Evolutionary conservation across 2,888 invertebrate genomes (phyloP), one percentile per base, ranked within the genome.

Genomic region (Eupithecia centaureata): DNA sequence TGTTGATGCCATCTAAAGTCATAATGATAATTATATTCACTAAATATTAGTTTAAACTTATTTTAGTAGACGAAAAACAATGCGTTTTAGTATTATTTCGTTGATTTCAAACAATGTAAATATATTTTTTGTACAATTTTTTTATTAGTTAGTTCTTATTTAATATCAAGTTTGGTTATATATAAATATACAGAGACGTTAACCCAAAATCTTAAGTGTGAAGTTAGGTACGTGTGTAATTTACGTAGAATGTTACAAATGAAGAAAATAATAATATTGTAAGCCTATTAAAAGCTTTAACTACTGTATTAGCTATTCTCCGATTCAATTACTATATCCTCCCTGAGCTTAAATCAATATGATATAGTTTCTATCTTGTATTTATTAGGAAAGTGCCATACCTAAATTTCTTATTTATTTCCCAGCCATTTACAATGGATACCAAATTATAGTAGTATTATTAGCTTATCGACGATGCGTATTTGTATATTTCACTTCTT

Each of bases 51-150:
- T 63, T 61, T 59, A 52, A 35, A 63, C 33, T 57, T 75, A 76
- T 52, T 71, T 65, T 63, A 33, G 76, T 77, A 77, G 72, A 86
- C 87, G 89, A 87, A 88, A 83, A 64, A 79, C 77, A 90, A 91
- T 92, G 90, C 91, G 91, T 91, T 92, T 87, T 91, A 92, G 91
- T 91, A 91, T 91, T 88, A 83, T 89, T 90, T 91, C 88, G 89
- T 91, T 90, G 71, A 47, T 77, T 70, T 75, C 59, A 30, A 30
- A 22, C 32, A 56, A 18, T 82, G 76, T 81, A 79, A 71, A 78
- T 79, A 79, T 73, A 73, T 75, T 70, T 27, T 73, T 71, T 74
- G 62, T 72, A 68, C 58, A 71, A 68, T 70, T 71, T 63, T 63
- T 57, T 65, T 65, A 32, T 13, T 22, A 32, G 12, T 57, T 7